Percentiles rank a stretch among this genome's conserved stretches.
Evolutionary conservation across 2,113 vertebrate genomes (phyloP).

Genomic region (Vulpes ferrilata): DNA sequence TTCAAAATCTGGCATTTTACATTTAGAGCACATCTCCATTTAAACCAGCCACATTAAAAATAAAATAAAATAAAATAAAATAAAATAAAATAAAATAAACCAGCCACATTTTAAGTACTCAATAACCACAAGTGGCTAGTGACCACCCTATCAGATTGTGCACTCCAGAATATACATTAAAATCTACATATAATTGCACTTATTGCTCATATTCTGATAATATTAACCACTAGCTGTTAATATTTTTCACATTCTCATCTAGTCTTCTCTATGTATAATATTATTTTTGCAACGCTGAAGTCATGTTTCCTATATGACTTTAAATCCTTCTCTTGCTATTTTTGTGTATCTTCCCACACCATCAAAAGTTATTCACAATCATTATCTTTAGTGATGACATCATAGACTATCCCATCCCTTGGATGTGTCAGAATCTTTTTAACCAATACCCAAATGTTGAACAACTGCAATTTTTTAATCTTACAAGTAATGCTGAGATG

Average conservation of each 20-base stretch:
- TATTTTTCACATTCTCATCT: not conserved
- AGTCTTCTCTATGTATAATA: not conserved
- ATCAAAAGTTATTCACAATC: not conserved
- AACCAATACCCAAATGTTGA: not conserved
- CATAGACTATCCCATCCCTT: not conserved
- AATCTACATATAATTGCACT: not conserved
- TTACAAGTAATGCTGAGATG: not conserved
- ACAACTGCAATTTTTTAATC: not conserved
- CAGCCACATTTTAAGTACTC: not conserved
- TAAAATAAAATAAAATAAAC: no score
- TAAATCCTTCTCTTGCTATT: not conserved
- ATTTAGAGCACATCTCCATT: not conserved
- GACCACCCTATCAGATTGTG: not conserved
- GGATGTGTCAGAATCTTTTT: not conserved
- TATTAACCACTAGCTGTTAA: not conserved
- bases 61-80: no score
- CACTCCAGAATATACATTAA: not conserved
- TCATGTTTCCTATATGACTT: not conserved
- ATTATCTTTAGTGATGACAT: not conserved
- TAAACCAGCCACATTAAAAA: not conserved
- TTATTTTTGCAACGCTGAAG: conserved; percentile 23
- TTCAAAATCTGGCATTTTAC: not conserved
- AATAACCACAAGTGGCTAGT: not conserved
- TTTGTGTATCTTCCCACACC: not conserved
- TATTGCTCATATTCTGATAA: not conserved